Evolutionary conservation across 1,140 invertebrate genomes (phyloP), one percentile per base, ranked within the genome.

Genomic region (Panulirus ornatus): DNA sequence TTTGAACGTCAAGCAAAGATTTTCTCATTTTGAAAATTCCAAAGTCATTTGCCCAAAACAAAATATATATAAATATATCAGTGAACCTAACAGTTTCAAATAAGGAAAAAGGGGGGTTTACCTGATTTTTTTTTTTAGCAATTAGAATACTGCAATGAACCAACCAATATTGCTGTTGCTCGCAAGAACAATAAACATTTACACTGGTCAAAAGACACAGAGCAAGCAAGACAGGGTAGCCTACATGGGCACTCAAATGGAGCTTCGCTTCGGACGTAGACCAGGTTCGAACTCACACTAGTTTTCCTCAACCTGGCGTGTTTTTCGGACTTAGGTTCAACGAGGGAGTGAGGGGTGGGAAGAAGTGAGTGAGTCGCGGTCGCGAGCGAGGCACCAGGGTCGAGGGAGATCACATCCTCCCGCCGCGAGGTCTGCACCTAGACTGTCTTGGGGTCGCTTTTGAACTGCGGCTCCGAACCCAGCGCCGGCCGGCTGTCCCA

Each of bases 391-490:
- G 58, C 14, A 30, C 0, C 14, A 22, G 51, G 51, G 51, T 8
- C 5, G 58, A 5, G 58, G 5, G 58, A 0, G n/a, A 5, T n/a
- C n/a, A 27, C 58, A 30, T 27, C 58, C 58, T 27, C 58, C 22
- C 58, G 30, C 58, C 58, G n/a, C 58, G 58, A 19, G n/a, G 58
- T 27, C 58, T 27, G 58, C 58, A 27, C 5, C 58, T 66, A 66
- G 58, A 66, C 58, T 66, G 58, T 27, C 58, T 66, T 27, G 58
- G 58, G 58, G 58, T 66, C 58, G 58, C 58, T 66, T 66, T 66
- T 66, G 58, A 66, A 66, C 58, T 66, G 58, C 22, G n/a, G 58
- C n/a, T 5, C 58, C n/a, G n/a, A 30, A 5, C 58, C 58, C 1
- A 58, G 14, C 54, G 14, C 54, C 54, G 3, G 11, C 54, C 54